Base-by-base conservation (phyloP, 1,140 invertebrate genomes). In the Zaprionus capensis region DNA sequence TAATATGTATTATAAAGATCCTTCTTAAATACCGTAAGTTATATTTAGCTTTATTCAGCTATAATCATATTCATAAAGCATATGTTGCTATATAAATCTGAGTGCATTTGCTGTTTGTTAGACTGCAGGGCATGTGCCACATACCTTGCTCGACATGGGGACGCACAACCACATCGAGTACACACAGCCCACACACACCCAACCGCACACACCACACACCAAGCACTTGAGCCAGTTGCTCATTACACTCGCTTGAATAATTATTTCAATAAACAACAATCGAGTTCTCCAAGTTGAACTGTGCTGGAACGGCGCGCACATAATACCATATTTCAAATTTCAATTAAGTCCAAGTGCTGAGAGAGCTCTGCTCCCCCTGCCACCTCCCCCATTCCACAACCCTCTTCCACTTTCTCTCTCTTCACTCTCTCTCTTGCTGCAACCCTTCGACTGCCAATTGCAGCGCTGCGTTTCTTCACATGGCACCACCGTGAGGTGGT, bases 321-420 rank as follows among this genome's bases (percentile, higher is more conserved):
- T 91, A 91, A 91, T 88, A 88, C 84, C 78, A 88, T 91, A 91
- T 91, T 91, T 91, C 82, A 91, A 91, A 91, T 86, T 91, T 91
- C 88, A 91, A 91, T 91, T 91, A 91, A 84, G 90, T 73, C 82
- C 90, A 90, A 91, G 90, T 91, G 90, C 90, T 91, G 88, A 91
- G 84, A 91, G 82, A 81, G 88, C 91, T 79, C 56, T 46, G 72
- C 62, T 65, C 34, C 31, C 31, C 6, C 15, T 7, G 0, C 44
- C 46, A 17, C 51, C 2, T 12, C 5, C 26, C 22, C 12, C 20
- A n/a, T 5, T 20, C 64, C 34, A 20, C 22, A 41, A 38, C 75
- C 44, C 4, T n/a, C 22, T 38, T n/a, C 22, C 28, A 14, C 51
- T 5, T 11, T 63, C 20, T 31, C 20, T 34, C 53, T 28, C 14